Conservation (phyloP, 2,113 vertebrate genomes). For the Misgurnus anguillicaudatus region DNA sequence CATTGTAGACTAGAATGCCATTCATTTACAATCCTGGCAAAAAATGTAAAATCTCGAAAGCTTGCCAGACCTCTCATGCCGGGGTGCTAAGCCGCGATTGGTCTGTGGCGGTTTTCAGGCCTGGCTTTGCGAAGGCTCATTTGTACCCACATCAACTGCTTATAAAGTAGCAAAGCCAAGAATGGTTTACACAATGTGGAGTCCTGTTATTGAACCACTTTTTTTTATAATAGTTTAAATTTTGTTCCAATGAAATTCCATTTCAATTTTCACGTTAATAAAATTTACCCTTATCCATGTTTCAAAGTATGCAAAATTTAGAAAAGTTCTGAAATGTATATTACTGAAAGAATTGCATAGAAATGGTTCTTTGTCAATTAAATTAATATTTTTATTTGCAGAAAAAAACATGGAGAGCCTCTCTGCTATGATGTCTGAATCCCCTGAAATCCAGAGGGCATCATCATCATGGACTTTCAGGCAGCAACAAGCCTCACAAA, state of each 20-base stretch:
- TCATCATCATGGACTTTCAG: slow-evolving; percentile 17
- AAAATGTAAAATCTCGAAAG: background rate
- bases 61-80: background rate
- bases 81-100: too few relatives aligned
- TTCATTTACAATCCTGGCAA: background rate
- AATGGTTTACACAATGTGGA: background rate
- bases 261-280: too few relatives aligned
- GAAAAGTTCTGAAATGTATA: too few relatives aligned
- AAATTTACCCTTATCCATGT: too few relatives aligned
- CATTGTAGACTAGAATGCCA: background rate
- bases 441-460: too few relatives aligned
- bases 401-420: slow-evolving; percentile 27
- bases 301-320: too few relatives aligned
- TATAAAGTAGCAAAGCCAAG: too few relatives aligned
- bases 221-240: background rate
- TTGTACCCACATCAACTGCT: too few relatives aligned
- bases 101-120: background rate
- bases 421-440: background rate
- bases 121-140: too few relatives aligned
- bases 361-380: background rate
- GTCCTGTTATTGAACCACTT: slow-evolving; percentile 1
- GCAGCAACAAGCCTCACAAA: slow-evolving; percentile 18
- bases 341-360: too few relatives aligned
- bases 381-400: slow-evolving; percentile 29
- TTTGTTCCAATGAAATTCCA: background rate